A percentile compares a stretch with the other conserved stretches of the same genome.
Evolutionary conservation across 2,797 vertebrate genomes (phyloP).

Genomic region (Pogonophryne albipinna): DNA sequence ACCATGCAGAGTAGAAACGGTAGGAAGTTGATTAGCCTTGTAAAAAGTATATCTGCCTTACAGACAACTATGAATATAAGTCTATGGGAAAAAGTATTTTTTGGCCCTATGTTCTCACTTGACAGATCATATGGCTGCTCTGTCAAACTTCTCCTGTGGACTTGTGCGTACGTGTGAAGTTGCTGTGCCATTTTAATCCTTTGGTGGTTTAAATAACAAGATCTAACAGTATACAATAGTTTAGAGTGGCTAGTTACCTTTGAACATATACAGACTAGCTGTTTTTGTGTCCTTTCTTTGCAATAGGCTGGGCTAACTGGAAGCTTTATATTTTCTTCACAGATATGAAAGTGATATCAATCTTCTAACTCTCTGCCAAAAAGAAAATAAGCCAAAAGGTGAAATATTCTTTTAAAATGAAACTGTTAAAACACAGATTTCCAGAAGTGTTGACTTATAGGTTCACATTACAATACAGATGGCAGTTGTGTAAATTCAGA

Average conservation of each 20-base stretch:
- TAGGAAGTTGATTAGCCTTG: not conserved
- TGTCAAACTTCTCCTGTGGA: not conserved
- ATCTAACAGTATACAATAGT: not conserved
- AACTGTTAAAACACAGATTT: not conserved
- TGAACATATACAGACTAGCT: not conserved
- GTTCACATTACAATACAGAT: slow-evolving; percentile 11
- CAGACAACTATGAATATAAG: not conserved
- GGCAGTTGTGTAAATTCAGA: not conserved
- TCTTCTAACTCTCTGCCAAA: not conserved
- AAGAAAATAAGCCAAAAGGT: not conserved
- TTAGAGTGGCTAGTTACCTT: not conserved
- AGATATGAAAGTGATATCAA: not conserved
- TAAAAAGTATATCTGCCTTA: not conserved
- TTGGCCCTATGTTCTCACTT: not conserved
- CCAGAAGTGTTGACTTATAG: not conserved
- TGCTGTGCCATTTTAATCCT: not conserved
- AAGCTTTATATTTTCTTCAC: not conserved
- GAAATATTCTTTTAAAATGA: not conserved
- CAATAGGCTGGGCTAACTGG: not conserved
- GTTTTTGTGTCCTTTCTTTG: not conserved
- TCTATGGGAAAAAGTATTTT: not conserved
- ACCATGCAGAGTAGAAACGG: not conserved
- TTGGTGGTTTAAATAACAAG: not conserved
- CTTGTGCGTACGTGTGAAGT: not conserved
- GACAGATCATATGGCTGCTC: not conserved